Base-by-base conservation (phyloP, 2,113 vertebrate genomes). In the Sylvietta virens region DNA sequence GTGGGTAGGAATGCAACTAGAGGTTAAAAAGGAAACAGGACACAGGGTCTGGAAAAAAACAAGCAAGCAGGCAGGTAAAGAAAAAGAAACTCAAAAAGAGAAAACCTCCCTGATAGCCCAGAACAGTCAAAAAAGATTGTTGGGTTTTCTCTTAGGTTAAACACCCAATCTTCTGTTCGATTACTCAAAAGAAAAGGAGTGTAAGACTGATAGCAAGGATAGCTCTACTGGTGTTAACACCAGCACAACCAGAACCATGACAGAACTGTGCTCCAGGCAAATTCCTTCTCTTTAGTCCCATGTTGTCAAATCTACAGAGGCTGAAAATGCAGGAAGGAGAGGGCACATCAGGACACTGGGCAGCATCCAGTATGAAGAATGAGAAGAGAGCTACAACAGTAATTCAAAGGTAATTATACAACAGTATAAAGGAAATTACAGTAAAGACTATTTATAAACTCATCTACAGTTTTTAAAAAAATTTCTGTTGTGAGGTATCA, bases 231-330 rank as follows among this genome's bases (percentile, higher is more conserved):
- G 16, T 65, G 50, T 83, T 77, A 86, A 86, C 84, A 81, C 7
- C 77, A 73, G 67, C 37, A 47, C 83, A 94, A 69, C 45, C 48
- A 89, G 62, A 88, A 83, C 37, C 48, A 35, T 3, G 64, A 78
- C 54, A 60, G 67, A 72, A 66, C 10, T 69, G 19, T 48, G 77
- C 87, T 89, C 72, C 40, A 86, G 58, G 81, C 77, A 91, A 91
- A 69, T 53, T 89, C 40, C 61, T 44, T 82, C 84, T 27, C 77
- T 73, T 86, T 31, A 84, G 45, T 48, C 37, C 72, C 60, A 22
- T 18, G n/a, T n/a, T 57, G n/a, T 77, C 84, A 89, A 69, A 48
- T 18, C 71, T 61, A 54, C 28, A 60, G 50, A 91, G 40, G 66
- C 39, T 86, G 66, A 71, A 95, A 86, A 69, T 4, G 37, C 40